A percentile compares a stretch with the other conserved stretches of the same genome.
phyloP scores from a whole-genome alignment of 2,888 invertebrate genomes.

The Nomada fabriciana region DNA sequence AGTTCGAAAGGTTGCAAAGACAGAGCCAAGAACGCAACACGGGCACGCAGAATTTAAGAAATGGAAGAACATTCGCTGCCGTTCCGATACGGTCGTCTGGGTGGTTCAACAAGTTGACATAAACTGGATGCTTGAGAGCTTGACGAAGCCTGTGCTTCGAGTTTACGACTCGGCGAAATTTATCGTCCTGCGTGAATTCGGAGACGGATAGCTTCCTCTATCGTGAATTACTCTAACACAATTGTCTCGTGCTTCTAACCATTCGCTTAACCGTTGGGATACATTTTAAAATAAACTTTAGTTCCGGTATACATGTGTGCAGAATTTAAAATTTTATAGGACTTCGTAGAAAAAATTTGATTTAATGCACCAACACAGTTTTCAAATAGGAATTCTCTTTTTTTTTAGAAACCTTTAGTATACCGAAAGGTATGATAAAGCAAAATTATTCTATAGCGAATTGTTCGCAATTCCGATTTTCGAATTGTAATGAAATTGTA shows the following conservation, averaged over 20 bases:
- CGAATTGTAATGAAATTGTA: too few species aligned
- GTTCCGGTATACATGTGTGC: too few species aligned
- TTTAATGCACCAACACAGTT: too few species aligned
- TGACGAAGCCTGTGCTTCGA: constrained; percentile 5
- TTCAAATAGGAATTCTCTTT: too few species aligned
- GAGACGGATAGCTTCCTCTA: background rate
- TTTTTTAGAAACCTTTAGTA: too few species aligned
- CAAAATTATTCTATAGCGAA: too few species aligned
- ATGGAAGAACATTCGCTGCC: background rate
- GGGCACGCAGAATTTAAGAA: constrained; percentile 1
- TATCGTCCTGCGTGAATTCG: constrained; percentile 17
- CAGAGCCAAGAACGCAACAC: constrained; percentile 4
- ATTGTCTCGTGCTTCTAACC: background rate
- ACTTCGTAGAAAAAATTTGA: too few species aligned
- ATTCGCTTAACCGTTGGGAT: background rate
- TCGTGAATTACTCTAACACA: background rate
- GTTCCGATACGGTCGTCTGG: constrained; percentile 1
- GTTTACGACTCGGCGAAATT: constrained; percentile 17
- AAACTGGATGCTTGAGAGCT: constrained; percentile 12
- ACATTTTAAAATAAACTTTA: too few species aligned
- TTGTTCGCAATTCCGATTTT: too few species aligned
- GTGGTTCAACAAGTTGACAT: constrained; percentile 52
- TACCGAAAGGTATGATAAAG: too few species aligned
- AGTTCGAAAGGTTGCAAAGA: background rate
- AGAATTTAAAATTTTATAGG: too few species aligned